Evolutionary conservation across 2,888 invertebrate genomes (phyloP).

Genomic region (Sminthurinus aureus): DNA sequence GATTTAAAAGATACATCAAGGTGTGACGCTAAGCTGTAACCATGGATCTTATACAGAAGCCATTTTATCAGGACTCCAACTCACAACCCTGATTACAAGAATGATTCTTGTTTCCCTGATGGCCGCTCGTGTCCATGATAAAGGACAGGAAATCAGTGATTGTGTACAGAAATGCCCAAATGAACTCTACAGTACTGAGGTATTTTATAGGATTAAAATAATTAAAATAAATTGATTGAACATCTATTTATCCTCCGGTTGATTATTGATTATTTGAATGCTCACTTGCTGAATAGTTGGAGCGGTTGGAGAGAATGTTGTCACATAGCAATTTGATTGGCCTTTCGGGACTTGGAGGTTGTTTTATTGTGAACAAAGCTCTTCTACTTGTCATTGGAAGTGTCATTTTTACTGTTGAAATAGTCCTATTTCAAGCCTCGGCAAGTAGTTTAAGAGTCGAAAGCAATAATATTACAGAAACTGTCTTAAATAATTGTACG

Average conservation of each 20-base stretch:
- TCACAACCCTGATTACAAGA: slow-evolving; percentile 44
- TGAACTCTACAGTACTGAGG: slow-evolving; percentile 50
- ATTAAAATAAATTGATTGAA: too few species aligned
- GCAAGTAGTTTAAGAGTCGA: too few species aligned
- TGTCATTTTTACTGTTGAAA: slow-evolving; percentile 56
- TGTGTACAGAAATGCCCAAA: slow-evolving; percentile 52
- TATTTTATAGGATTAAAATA: too few species aligned
- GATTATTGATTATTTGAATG: not conserved
- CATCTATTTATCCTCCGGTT: not conserved
- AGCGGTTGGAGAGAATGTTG: slow-evolving; percentile 53
- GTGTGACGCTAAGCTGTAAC: slow-evolving; percentile 44
- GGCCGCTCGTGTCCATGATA: slow-evolving; percentile 51
- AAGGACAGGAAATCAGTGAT: slow-evolving; percentile 49
- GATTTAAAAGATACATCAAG: slow-evolving; percentile 49
- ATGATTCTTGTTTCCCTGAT: slow-evolving; percentile 46
- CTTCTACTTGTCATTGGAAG: slow-evolving; percentile 53
- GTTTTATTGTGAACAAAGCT: slow-evolving; percentile 51
- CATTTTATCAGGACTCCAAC: slow-evolving; percentile 24
- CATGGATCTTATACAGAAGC: not conserved
- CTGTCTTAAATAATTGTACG: too few species aligned
- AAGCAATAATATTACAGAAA: too few species aligned
- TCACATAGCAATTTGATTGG: slow-evolving; percentile 47
- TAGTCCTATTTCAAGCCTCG: slow-evolving; percentile 49
- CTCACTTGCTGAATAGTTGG: slow-evolving; percentile 41
- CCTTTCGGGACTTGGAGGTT: slow-evolving; percentile 50